Base-by-base conservation (phyloP, 1,140 invertebrate genomes). In the Calosoma granatense region DNA sequence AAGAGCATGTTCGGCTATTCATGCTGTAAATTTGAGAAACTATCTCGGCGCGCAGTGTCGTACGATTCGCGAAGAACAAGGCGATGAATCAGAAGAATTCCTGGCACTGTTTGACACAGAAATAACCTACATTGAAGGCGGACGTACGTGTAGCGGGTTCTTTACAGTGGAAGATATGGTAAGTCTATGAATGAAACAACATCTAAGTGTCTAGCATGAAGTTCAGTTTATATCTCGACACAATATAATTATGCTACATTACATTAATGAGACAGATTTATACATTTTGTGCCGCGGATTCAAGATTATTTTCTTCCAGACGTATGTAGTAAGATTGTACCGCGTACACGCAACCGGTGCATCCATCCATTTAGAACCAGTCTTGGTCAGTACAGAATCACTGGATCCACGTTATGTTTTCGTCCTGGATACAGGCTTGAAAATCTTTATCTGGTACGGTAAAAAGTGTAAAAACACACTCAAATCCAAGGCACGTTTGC, bases 11-110 rank as follows among this genome's bases (percentile, higher is more conserved):
- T 88, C 97, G 1, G 97, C 97, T 0, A 99, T 99, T 67, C 97
- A 99, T 76, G 95, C 97, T 6, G 97, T 99, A 0, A 98, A 99
- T 77, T 78, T 99, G 41, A 77, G 97, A 30, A 99, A 99, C 71
- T 88, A 91, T 70, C 76, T 99, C 15, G 94, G 95, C 11, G 95
- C 97, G 2, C 85, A 92, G 62, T 92, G 91, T 73, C 84, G 97
- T n/a, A 98, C 96, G n/a, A 88, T 94, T 54, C 79, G 97, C 21
- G 95, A 99, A 76, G 97, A 99, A 75, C 94, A 98, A 77, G 78
- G 76, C 4, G 97, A 99, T 66, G 97, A 99, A 75, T 89, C 88
- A 2, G 91, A 97, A 52, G 96, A 98, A 68, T 99, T 99, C 77
- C 70, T 99, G 12, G 82, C 84, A 55, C 72, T 99, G 0, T 99